phyloP scores from a whole-genome alignment of 2,797 vertebrate genomes.

The Neopelma chrysocephalum region DNA sequence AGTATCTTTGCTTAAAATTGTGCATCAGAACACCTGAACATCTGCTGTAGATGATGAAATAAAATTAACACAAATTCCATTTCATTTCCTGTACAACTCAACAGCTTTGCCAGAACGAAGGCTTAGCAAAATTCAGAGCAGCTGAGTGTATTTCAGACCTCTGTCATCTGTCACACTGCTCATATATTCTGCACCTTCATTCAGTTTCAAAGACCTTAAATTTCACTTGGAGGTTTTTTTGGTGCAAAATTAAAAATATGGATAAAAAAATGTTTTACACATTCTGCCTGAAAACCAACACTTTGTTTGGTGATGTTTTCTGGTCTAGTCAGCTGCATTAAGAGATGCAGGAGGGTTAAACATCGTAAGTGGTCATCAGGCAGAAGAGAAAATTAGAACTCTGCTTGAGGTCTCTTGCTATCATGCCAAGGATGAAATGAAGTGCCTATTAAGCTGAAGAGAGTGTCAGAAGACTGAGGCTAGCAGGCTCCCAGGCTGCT shows the following conservation, averaged over 20 bases:
- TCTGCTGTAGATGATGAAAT: conserved; percentile 48
- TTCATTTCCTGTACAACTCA: neutral
- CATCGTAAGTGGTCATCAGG: neutral
- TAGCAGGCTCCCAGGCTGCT: neutral
- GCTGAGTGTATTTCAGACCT: neutral
- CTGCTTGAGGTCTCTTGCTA: neutral
- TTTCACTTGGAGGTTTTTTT: neutral
- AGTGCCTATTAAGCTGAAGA: neutral
- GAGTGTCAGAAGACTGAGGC: neutral
- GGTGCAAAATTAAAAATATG: neutral
- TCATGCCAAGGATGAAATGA: neutral
- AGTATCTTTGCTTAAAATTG: conserved; percentile 14
- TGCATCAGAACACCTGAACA: conserved; percentile 25
- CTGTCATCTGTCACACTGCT: neutral
- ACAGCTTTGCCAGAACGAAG: conserved; percentile 10
- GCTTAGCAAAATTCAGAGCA: conserved; percentile 20
- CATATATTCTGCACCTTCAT: neutral
- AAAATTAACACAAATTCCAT: conserved; percentile 35
- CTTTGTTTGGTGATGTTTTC: neutral
- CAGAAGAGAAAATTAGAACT: conserved; percentile 23
- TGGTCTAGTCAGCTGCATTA: neutral
- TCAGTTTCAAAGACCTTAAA: neutral
- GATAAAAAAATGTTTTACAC: neutral
- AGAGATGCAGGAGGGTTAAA: neutral
- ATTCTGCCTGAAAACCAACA: neutral